A percentile compares a stretch with the other conserved stretches of the same genome.
Evolutionary conservation across 1,140 invertebrate genomes (phyloP).

Genomic region (Bombus consobrinus): DNA sequence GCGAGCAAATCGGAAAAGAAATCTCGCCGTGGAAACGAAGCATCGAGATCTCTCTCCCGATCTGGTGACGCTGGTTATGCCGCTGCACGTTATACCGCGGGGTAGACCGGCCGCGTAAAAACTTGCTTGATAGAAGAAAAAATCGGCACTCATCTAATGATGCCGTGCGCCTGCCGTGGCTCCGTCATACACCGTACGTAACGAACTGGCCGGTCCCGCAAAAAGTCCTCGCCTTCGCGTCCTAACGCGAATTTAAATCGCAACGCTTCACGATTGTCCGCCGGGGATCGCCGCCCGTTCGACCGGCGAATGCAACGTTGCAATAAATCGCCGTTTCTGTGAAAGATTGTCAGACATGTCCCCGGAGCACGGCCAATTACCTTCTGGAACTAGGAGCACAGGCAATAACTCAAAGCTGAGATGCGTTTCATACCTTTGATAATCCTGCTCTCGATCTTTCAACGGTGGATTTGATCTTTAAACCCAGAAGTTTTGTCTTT

Average conservation of each 20-base stretch:
- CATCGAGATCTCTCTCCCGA: conserved; percentile 6
- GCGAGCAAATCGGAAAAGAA: conserved; percentile 31
- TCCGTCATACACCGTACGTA: conserved; percentile 15
- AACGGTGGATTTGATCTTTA: neutral
- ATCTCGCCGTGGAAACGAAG: conserved; percentile 26
- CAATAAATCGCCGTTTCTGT: conserved; percentile 1
- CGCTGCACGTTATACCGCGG: conserved; percentile 18
- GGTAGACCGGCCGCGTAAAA: conserved; percentile 22
- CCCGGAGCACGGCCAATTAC: conserved; percentile 12
- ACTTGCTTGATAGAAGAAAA: conserved; percentile 38
- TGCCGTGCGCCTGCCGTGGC: conserved; percentile 17
- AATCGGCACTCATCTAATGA: conserved; percentile 43
- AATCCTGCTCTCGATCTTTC: neutral
- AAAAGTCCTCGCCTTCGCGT: conserved; percentile 11
- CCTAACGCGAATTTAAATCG: conserved; percentile 39
- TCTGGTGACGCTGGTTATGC: conserved; percentile 16
- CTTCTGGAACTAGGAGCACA: neutral
- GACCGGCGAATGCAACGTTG: neutral
- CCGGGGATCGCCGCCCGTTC: neutral
- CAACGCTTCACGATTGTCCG: neutral
- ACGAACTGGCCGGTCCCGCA: conserved; percentile 23
- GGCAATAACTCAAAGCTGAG: neutral
- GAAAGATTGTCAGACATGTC: conserved; percentile 20
- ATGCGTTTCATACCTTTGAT: conserved; percentile 1
- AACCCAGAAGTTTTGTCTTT: neutral